Percentiles rank a stretch among this genome's conserved stretches.
phyloP scores from a whole-genome alignment of 1,140 invertebrate genomes.

The Atta colombica region DNA sequence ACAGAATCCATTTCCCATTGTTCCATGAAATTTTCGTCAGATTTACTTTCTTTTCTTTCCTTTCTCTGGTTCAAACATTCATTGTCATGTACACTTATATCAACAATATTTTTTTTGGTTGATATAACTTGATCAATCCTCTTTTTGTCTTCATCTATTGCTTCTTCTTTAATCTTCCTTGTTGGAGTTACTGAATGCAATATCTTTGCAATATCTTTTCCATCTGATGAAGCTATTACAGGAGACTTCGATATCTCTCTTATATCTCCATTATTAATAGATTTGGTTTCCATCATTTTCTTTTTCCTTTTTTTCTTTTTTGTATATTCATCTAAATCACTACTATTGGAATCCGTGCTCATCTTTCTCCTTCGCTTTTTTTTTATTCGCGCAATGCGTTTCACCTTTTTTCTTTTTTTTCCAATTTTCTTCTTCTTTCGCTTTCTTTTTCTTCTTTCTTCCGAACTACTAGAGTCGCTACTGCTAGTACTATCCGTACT shows the following conservation, averaged over 20 bases:
- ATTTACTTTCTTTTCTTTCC: slow-evolving; percentile 41
- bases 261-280: slow-evolving; percentile 48
- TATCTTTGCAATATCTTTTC: not conserved
- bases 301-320: slow-evolving; percentile 69
- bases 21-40: slow-evolving; percentile 60
- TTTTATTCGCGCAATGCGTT: slow-evolving; percentile 55
- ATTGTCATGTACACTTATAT: slow-evolving; percentile 28
- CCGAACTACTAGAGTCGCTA: slow-evolving; percentile 77
- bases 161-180: slow-evolving; percentile 70
- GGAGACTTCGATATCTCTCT: slow-evolving; percentile 55
- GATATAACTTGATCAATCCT: slow-evolving; percentile 2
- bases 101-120: slow-evolving; percentile 25
- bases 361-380: slow-evolving; percentile 77
- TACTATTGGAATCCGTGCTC: slow-evolving; percentile 79
- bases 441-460: slow-evolving; percentile 75
- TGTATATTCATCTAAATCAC: slow-evolving; percentile 75
- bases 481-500: slow-evolving; percentile 78
- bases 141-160: slow-evolving; percentile 20
- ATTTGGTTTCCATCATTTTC: slow-evolving; percentile 59
- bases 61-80: slow-evolving; percentile 41
- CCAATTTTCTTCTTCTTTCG: slow-evolving; percentile 76
- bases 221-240: not conserved
- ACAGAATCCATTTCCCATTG: slow-evolving; percentile 77
- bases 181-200: not conserved
- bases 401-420: slow-evolving; percentile 77